Evolutionary conservation across 2,888 invertebrate genomes (phyloP).

Genomic region (Papilio demoleus): DNA sequence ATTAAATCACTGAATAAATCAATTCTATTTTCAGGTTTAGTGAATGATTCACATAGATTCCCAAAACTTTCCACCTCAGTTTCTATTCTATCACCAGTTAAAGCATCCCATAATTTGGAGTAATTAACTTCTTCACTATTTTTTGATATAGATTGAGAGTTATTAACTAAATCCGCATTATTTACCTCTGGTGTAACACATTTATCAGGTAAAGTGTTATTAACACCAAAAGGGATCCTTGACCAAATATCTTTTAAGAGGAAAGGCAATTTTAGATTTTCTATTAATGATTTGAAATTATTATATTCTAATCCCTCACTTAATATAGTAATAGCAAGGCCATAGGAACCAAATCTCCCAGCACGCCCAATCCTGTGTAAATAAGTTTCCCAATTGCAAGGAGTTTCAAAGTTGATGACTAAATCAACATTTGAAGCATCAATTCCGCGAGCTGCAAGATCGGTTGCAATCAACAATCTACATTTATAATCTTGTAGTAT

Average conservation of each 20-base stretch:
- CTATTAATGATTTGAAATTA: conserved; percentile 83
- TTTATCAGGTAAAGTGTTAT: conserved; percentile 25
- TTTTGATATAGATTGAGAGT: conserved; percentile 1
- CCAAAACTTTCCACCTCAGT: conserved; percentile 52
- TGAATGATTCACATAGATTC: conserved; percentile 53
- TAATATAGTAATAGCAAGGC: conserved; percentile 90
- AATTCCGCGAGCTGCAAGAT: conserved; percentile 95
- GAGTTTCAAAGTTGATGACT: conserved; percentile 96
- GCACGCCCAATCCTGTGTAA: conserved; percentile 98
- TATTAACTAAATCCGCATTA: not conserved
- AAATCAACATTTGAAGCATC: conserved; percentile 97
- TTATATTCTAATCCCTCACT: conserved; percentile 85
- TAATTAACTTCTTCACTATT: not conserved
- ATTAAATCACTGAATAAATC: conserved; percentile 62
- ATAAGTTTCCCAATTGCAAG: conserved; percentile 91
- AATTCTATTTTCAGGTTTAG: conserved; percentile 47
- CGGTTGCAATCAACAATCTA: conserved; percentile 95
- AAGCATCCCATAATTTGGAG: conserved; percentile 25
- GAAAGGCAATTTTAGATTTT: conserved; percentile 76
- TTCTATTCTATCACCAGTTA: conserved; percentile 35
- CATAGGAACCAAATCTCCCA: conserved; percentile 95
- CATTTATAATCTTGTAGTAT: conserved; percentile 91
- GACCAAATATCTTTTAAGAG: conserved; percentile 62
- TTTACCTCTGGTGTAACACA: not conserved
- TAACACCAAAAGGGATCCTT: conserved; percentile 49